Evolutionary conservation across 2,113 vertebrate species (phyloP).

Genomic region (Leuciscus idus): DNA sequence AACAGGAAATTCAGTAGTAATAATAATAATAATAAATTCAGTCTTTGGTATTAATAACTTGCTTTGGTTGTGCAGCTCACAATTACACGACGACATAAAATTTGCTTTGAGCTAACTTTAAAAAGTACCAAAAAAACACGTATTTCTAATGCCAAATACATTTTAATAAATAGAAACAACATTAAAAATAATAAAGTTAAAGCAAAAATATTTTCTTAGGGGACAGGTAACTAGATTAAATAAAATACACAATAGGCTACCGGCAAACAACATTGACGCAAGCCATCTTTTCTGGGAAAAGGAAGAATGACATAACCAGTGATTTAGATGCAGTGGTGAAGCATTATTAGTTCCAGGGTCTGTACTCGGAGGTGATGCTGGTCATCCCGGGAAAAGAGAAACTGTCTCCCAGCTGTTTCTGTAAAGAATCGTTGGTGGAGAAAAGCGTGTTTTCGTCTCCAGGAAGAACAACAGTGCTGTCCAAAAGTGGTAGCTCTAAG

Average conservation of each 20-base stretch:
- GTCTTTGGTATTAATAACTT: background rate
- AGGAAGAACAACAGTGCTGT: slow-evolving; percentile 57
- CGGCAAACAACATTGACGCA: slow-evolving; percentile 8
- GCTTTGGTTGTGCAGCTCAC: slow-evolving; percentile 4
- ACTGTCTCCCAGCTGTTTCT: slow-evolving; percentile 59
- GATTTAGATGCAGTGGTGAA: background rate
- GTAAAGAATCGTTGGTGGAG: slow-evolving; percentile 54
- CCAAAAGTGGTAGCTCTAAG: slow-evolving; percentile 64
- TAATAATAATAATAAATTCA: slow-evolving; percentile 1
- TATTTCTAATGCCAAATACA: slow-evolving; percentile 25
- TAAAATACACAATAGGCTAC: slow-evolving; percentile 8
- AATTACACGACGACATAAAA: background rate
- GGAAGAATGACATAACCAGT: slow-evolving; percentile 47
- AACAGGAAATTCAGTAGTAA: background rate
- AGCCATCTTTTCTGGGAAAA: slow-evolving; percentile 2
- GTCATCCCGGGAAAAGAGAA: slow-evolving; percentile 65
- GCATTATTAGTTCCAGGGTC: slow-evolving; percentile 78
- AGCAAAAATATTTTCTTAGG: slow-evolving; percentile 17
- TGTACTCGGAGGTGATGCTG: slow-evolving; percentile 70
- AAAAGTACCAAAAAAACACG: slow-evolving; percentile 46
- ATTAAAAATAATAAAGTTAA: background rate
- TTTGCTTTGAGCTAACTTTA: slow-evolving; percentile 59
- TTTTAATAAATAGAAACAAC: slow-evolving; percentile 25
- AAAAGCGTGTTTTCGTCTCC: slow-evolving; percentile 56
- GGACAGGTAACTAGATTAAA: slow-evolving; percentile 15